Evolutionary conservation across 2,888 invertebrate species (phyloP).

Genomic region (Drosophila mercatorum): DNA sequence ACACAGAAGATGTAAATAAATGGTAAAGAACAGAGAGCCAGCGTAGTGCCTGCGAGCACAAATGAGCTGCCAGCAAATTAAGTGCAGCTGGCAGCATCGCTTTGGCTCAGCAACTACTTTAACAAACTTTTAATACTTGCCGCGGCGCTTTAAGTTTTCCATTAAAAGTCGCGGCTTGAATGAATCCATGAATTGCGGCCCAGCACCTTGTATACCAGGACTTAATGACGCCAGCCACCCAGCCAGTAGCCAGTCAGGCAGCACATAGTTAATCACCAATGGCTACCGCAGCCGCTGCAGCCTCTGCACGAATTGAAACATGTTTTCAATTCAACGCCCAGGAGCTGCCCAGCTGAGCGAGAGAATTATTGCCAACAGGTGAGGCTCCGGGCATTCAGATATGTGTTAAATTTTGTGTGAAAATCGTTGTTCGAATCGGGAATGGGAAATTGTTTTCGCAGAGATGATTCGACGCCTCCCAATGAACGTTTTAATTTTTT

Average conservation of each 20-base stretch:
- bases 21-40: conserved; percentile 7
- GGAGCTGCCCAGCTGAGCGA: conserved; percentile 44
- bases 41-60: conserved; percentile 36
- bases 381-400: conserved; percentile 33
- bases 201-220: conserved; percentile 11
- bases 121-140: conserved; percentile 52
- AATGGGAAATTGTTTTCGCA: conserved; percentile 6
- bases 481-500: conserved; percentile 8
- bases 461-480: conserved; percentile 27
- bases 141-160: conserved; percentile 61
- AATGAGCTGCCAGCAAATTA: conserved; percentile 75
- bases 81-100: conserved; percentile 74
- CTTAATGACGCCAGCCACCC: conserved; percentile 50
- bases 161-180: conserved; percentile 31
- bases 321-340: conserved; percentile 33
- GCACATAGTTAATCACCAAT: conserved; percentile 57
- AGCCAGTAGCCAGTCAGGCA: conserved; percentile 33
- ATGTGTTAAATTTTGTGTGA: conserved; percentile 61
- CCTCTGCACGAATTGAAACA: conserved; percentile 24
- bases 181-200: conserved; percentile 26
- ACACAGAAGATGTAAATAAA: conserved; percentile 18
- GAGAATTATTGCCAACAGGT: conserved; percentile 56
- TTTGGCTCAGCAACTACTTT: conserved; percentile 56
- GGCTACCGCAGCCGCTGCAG: conserved; percentile 25
- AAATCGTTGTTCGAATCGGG: conserved; percentile 38